Conservation (phyloP, 2,797 vertebrate species). For the Danio jaintianensis region DNA sequence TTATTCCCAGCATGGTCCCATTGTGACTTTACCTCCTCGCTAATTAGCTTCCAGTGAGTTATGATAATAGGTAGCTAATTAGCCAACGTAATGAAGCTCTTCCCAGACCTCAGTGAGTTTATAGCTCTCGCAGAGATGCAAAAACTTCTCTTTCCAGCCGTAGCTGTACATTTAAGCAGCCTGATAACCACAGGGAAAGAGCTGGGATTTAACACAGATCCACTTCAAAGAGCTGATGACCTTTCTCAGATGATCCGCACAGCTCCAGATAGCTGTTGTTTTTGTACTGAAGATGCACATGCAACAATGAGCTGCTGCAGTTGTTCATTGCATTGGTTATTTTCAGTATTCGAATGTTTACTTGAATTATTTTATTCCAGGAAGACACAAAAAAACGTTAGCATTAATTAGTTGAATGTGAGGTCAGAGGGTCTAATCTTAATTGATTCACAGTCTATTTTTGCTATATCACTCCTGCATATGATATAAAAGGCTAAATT, state of each 20-base stretch:
- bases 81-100: conserved; percentile 70
- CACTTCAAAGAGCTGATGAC: conserved; percentile 56
- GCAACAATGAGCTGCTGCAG: not conserved
- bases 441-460: conserved; percentile 5
- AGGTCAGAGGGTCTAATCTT: not conserved
- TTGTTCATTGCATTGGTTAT: not conserved
- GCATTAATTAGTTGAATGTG: not conserved
- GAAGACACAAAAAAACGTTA: not conserved
- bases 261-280: not conserved
- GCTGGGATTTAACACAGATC: conserved; percentile 31
- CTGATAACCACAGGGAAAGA: conserved; percentile 10
- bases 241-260: conserved; percentile 57
- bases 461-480: not conserved
- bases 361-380: not conserved
- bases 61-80: conserved; percentile 72
- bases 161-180: conserved; percentile 8
- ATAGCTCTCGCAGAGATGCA: conserved; percentile 50
- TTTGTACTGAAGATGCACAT: not conserved
- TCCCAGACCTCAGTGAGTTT: conserved; percentile 63
- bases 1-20: conserved; percentile 50
- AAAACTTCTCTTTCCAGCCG: conserved; percentile 20
- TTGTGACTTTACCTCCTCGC: conserved; percentile 60
- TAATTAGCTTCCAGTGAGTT: conserved; percentile 70
- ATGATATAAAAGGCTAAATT: not conserved
- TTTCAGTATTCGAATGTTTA: not conserved